Base-by-base conservation (phyloP, 2,888 invertebrate species). In the Amphipyra tragopoginis region DNA sequence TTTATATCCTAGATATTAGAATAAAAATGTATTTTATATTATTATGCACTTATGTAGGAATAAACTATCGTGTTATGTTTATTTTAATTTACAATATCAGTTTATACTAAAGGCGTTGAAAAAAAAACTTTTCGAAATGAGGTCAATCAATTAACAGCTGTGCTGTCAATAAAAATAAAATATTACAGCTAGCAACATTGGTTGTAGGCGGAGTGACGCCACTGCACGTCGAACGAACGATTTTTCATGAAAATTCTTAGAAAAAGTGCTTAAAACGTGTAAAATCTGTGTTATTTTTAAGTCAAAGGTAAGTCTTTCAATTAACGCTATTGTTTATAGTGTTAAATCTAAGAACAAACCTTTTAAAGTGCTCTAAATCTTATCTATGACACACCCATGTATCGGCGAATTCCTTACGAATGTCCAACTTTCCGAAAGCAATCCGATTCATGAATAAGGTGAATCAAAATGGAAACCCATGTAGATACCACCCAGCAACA, bases 301-400 rank as follows among this genome's bases (percentile, higher is more conserved):
- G 65, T 68, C 72, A 64, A 64, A 82, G 89, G 92, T 92, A 75
- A 87, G 89, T 67, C 55, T 64, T 60, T 52, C 5, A 0, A 14
- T 45, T 36, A 40, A 33, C 36, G 38, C 26, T 44, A 29, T 7
- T 0, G 1, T 48, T 8, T n/a, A 5, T 9, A 48, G 40, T 1
- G 13, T 49, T n/a, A 14, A 9, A 47, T 9, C 15, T 34, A 11
- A 9, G 40, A 51, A 53, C 14, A 38, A 40, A 26, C 7, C 13
- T 15, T 42, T 10, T 34, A 13, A 43, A 54, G 45, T 47, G 38
- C 13, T 58, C 36, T 63, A 74, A 80, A 77, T 77, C 71, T 83
- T 85, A 87, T 88, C 84, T 77, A 76, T 88, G 93, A 93, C 93
- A 93, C 93, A 91, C 93, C 93, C 93, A 91, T 88, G 80, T 86